Percentiles rank a stretch among this genome's conserved stretches.
phyloP scores from a whole-genome alignment of 2,888 invertebrate species.

The Artemia sinica region DNA sequence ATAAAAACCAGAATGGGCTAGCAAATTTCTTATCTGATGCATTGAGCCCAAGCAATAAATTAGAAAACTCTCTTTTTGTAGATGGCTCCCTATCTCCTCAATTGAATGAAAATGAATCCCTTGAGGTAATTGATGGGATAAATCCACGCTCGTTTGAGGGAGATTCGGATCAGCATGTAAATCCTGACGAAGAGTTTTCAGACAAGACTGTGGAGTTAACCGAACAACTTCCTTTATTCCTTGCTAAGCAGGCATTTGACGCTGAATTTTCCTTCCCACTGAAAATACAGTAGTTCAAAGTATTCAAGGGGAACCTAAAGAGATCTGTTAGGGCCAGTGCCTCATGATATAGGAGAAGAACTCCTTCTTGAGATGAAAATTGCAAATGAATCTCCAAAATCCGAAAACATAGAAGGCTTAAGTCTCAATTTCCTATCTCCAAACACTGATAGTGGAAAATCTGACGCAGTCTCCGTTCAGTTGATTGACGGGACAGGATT shows the following conservation, averaged over 20 bases:
- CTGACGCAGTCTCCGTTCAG: too few relatives aligned
- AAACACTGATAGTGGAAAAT: too few relatives aligned
- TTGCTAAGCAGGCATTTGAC: background rate
- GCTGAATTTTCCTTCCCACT: background rate
- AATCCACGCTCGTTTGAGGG: background rate
- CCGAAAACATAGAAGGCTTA: too few relatives aligned
- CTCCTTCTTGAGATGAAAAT: too few relatives aligned
- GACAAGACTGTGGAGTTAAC: background rate
- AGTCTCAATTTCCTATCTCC: too few relatives aligned
- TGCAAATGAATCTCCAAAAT: too few relatives aligned
- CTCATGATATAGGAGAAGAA: too few relatives aligned
- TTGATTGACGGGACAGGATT: too few relatives aligned
- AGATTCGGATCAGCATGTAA: background rate
- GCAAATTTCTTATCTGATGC: background rate
- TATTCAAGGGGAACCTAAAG: too few relatives aligned
- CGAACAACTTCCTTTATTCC: background rate
- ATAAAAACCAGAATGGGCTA: too few relatives aligned
- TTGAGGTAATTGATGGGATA: background rate
- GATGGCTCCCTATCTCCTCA: background rate
- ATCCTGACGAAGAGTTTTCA: background rate
- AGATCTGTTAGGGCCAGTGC: too few relatives aligned
- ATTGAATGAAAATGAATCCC: background rate
- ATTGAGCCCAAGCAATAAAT: background rate
- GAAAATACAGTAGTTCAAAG: too few relatives aligned
- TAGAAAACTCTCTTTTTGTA: background rate